These are phyloP conservation scores for Tigriopus japonicus DNA, from an alignment of 1,140 invertebrate species.

Conservation along the genomic window DNA sequence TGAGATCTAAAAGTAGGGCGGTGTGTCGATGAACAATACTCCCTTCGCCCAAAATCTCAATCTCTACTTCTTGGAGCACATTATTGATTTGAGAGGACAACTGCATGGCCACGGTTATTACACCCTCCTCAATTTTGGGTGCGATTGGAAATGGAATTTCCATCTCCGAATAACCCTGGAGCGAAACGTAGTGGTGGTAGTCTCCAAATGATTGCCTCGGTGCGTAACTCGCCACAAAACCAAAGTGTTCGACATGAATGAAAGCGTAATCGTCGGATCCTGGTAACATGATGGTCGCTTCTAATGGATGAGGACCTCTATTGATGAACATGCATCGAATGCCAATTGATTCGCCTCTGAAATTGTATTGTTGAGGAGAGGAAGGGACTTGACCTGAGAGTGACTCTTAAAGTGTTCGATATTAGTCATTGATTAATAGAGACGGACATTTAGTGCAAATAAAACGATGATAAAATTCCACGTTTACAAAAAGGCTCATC, in stretches of 20 bases:
- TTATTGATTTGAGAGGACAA: constrained; percentile 31
- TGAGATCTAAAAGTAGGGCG: constrained; percentile 36
- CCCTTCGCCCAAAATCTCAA: constrained; percentile 32
- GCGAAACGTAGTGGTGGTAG: constrained; percentile 31
- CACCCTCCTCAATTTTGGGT: constrained; percentile 24
- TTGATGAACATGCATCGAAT: constrained; percentile 20
- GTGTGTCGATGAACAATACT: constrained; percentile 37
- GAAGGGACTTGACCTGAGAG: too few species aligned
- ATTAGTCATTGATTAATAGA: too few species aligned
- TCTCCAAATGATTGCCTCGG: constrained; percentile 25
- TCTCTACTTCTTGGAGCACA: constrained; percentile 14
- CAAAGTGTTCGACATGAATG: constrained; percentile 34
- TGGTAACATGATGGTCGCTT: constrained; percentile 27
- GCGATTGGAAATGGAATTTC: constrained; percentile 26
- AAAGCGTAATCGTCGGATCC: constrained; percentile 33
- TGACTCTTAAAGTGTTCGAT: too few species aligned
- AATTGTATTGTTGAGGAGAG: too few species aligned
- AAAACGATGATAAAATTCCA: too few species aligned
- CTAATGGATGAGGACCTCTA: constrained; percentile 17
- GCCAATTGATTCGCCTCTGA: constrained; percentile 18
- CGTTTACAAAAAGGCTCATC: too few species aligned
- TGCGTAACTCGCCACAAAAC: constrained; percentile 32
- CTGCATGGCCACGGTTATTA: constrained; percentile 29
- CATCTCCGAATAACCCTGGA: constrained; percentile 20
- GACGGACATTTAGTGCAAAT: too few species aligned